Evolutionary conservation across 2,888 invertebrate species (phyloP).

Genomic region (Sclerodermus sp.): DNA sequence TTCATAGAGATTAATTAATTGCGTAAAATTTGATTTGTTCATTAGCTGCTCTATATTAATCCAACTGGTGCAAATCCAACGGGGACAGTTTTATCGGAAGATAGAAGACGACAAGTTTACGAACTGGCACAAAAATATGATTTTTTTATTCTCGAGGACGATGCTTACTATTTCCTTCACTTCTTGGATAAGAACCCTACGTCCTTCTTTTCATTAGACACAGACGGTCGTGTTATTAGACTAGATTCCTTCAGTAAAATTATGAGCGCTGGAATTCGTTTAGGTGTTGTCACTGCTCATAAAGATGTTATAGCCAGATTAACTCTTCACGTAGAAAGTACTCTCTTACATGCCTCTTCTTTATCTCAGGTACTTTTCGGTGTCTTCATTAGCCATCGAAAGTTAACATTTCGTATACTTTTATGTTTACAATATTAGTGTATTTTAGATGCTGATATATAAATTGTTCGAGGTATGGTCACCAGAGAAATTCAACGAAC

Average conservation of each 20-base stretch:
- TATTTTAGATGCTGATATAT: conserved; percentile 61
- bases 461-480: conserved; percentile 64
- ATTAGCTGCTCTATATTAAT: conserved; percentile 70
- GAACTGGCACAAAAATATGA: conserved; percentile 73
- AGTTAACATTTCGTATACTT: too few species aligned
- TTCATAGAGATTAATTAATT: neutral
- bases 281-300: conserved; percentile 75
- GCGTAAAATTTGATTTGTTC: conserved; percentile 2
- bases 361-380: conserved; percentile 63
- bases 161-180: conserved; percentile 78
- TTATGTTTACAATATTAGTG: neutral
- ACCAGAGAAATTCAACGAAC: conserved; percentile 62
- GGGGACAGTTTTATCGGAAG: conserved; percentile 67
- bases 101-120: conserved; percentile 69
- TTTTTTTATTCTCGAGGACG: conserved; percentile 78
- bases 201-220: conserved; percentile 74
- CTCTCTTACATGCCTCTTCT: conserved; percentile 65
- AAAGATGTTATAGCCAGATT: conserved; percentile 64
- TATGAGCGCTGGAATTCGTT: conserved; percentile 69
- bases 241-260: conserved; percentile 80
- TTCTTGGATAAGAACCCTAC: conserved; percentile 65
- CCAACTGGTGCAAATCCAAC: conserved; percentile 80
- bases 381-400: neutral
- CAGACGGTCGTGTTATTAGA: conserved; percentile 73
- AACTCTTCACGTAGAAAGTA: conserved; percentile 69